Conservation (phyloP, 2,113 vertebrate genomes). For the Onychorhynchus coronatus region DNA sequence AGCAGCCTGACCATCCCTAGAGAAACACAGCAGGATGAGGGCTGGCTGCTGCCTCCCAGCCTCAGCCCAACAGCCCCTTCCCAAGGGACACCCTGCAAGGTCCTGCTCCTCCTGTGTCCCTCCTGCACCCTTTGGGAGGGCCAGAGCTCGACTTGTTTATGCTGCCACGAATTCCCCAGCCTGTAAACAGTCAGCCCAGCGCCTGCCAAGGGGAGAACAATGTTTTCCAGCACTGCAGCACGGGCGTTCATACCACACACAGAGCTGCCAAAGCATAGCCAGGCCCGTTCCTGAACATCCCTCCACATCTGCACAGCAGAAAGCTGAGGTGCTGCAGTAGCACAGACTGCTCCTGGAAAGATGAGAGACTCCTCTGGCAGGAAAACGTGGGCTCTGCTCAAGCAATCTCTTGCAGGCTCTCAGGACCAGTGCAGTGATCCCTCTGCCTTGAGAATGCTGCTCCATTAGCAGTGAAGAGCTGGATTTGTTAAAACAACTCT, state of each 20-base stretch:
- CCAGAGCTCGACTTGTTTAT: neutral
- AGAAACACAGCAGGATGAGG: neutral
- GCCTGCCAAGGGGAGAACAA: conserved; percentile 44
- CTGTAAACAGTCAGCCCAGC: conserved; percentile 4
- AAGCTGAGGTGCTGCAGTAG: neutral
- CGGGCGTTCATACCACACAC: conserved; percentile 7
- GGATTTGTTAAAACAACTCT: neutral
- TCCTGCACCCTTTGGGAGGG: neutral
- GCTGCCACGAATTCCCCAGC: conserved; percentile 18
- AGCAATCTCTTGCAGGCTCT: neutral
- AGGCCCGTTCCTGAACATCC: neutral
- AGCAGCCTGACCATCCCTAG: neutral
- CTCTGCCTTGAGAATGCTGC: neutral
- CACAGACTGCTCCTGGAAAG: neutral
- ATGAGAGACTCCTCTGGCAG: neutral
- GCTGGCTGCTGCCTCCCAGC: neutral
- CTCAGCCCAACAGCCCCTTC: neutral
- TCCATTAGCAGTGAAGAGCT: neutral
- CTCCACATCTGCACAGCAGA: neutral
- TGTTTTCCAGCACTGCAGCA: neutral
- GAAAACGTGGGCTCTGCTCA: neutral
- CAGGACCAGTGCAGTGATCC: neutral
- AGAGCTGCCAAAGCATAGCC: neutral
- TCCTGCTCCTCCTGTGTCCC: neutral
- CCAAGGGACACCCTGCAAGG: neutral